Percentiles rank a stretch among this genome's conserved stretches.
These are phyloP conservation scores for Eristalinus aeneus DNA, from an alignment of 2,888 invertebrate genomes.

Conservation along the genomic window DNA sequence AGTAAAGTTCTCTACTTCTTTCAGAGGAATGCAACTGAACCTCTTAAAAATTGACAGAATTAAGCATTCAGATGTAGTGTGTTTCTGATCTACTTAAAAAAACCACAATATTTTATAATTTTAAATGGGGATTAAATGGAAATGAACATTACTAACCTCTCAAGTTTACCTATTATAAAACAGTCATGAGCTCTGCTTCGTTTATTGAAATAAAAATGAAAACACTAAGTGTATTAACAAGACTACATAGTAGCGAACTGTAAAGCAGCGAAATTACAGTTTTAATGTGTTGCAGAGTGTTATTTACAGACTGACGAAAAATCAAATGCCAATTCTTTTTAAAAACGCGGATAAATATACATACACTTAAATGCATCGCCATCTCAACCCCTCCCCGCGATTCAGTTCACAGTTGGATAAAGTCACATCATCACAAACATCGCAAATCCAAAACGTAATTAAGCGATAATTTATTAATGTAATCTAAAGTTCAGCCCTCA, in stretches of 20 bases:
- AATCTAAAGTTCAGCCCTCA: conserved; percentile 45
- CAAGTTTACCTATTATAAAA: neutral
- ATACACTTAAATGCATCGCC: conserved; percentile 12
- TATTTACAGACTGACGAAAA: conserved; percentile 7
- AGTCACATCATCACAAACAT: conserved; percentile 38
- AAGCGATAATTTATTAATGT: conserved; percentile 56
- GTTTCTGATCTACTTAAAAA: too few relatives aligned
- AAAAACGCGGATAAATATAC: neutral
- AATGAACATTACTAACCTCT: too few relatives aligned
- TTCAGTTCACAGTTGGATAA: conserved; percentile 31
- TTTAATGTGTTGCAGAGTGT: conserved; percentile 19
- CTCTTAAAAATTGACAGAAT: too few relatives aligned
- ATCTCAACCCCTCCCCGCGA: neutral
- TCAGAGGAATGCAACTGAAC: too few relatives aligned
- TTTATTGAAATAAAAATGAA: conserved; percentile 48
- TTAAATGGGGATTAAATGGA: too few relatives aligned
- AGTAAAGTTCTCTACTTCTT: too few relatives aligned
- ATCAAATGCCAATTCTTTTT: neutral
- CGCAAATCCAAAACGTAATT: conserved; percentile 38
- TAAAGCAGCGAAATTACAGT: conserved; percentile 5
- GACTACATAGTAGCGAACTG: conserved; percentile 26
- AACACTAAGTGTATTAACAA: conserved; percentile 49
- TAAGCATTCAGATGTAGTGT: too few relatives aligned
- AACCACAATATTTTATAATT: too few relatives aligned
- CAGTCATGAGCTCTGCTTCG: neutral